These are phyloP conservation scores for Siphlonurus alternatus DNA, from an alignment of 2,888 invertebrate species.

Conservation along the genomic window DNA sequence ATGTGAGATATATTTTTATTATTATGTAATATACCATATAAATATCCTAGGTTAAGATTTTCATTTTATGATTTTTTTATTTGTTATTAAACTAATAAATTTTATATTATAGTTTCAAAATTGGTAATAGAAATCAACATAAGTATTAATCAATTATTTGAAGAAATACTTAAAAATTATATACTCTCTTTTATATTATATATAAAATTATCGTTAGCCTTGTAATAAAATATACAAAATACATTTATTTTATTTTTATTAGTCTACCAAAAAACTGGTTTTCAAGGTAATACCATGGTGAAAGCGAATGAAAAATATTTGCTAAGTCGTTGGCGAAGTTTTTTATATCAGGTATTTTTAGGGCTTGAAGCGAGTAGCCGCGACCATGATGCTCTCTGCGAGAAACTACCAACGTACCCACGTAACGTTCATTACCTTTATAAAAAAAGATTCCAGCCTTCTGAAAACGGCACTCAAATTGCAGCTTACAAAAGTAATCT, in stretches of 20 bases:
- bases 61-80: not conserved
- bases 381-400: too few species aligned
- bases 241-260: too few species aligned
- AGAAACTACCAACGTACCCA: too few species aligned
- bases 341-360: too few species aligned
- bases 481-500: too few species aligned
- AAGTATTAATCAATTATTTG: not conserved
- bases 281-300: not conserved
- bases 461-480: too few species aligned
- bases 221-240: not conserved
- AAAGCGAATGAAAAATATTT: too few species aligned
- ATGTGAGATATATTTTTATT: not conserved
- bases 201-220: not conserved
- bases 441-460: too few species aligned
- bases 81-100: not conserved
- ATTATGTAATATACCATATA: not conserved
- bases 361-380: too few species aligned
- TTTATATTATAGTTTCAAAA: too few species aligned
- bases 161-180: not conserved
- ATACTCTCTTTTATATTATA: not conserved
- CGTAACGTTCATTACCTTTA: too few species aligned
- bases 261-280: not conserved
- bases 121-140: not conserved
- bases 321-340: too few species aligned
- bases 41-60: not conserved